Evolutionary conservation across 2,888 invertebrate genomes (phyloP).

Genomic region (Thymelicus sylvestris): DNA sequence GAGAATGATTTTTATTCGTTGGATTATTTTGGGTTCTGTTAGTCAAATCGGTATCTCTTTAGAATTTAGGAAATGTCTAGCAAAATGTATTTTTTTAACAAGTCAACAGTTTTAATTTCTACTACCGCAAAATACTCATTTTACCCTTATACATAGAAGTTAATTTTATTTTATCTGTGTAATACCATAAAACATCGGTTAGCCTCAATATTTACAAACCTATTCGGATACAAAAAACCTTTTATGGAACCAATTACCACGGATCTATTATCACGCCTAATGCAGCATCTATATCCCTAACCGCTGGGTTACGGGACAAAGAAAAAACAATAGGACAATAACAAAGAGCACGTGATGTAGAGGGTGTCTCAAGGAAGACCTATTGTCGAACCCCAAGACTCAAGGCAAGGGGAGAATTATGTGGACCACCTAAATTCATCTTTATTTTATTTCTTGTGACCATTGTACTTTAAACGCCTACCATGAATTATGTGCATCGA

Average conservation of each 20-base stretch:
- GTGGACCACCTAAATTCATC: constrained; percentile 46
- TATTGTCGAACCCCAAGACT: constrained; percentile 66
- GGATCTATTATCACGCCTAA: constrained; percentile 59
- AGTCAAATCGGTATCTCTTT: too few species aligned
- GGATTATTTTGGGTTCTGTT: too few species aligned
- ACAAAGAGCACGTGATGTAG: constrained; percentile 69
- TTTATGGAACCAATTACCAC: constrained; percentile 36
- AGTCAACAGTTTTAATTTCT: too few species aligned
- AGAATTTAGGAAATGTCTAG: too few species aligned
- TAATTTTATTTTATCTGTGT: too few species aligned
- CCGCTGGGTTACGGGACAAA: constrained; percentile 65
- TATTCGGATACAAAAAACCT: constrained; percentile 12
- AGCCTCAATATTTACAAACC: constrained; percentile 18
- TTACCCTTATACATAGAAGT: too few species aligned
- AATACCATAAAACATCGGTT: too few species aligned
- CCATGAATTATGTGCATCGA: constrained; percentile 79
- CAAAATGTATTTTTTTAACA: too few species aligned
- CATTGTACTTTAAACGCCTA: constrained; percentile 51
- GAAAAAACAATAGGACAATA: constrained; percentile 63
- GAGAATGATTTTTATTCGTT: too few species aligned
- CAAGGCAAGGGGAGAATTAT: constrained; percentile 55
- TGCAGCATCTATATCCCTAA: constrained; percentile 54
- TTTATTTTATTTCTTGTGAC: constrained; percentile 51
- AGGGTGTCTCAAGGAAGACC: constrained; percentile 64
- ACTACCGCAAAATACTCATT: too few species aligned